A percentile compares a stretch with the other conserved stretches of the same genome.
Conservation (phyloP, 2,888 invertebrate genomes). For the Tipula vernalis region DNA sequence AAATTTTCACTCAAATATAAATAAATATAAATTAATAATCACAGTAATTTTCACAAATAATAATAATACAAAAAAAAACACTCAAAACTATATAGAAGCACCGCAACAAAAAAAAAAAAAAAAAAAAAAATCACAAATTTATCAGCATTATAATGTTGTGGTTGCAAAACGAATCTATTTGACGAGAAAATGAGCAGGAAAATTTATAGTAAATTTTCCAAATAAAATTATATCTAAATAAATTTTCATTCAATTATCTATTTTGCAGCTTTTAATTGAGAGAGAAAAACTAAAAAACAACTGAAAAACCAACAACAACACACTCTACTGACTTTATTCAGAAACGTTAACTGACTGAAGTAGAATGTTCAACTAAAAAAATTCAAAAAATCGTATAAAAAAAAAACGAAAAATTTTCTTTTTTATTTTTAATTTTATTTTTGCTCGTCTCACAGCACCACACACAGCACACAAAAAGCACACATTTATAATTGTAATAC, state of each 20-base stretch:
- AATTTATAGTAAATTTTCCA: background rate
- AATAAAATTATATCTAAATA: background rate
- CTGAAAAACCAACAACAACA: slow-evolving; percentile 5
- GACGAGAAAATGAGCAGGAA: background rate
- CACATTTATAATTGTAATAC: background rate
- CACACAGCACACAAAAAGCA: slow-evolving; percentile 4
- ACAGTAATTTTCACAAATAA: background rate
- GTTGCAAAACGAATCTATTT: background rate
- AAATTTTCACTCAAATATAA: background rate
- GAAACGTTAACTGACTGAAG: slow-evolving; percentile 11
- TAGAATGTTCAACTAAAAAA: slow-evolving; percentile 10
- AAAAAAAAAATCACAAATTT: background rate
- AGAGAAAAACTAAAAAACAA: background rate
- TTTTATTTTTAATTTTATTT: background rate
- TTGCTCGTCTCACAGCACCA: background rate
- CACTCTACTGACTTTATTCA: slow-evolving; percentile 10
- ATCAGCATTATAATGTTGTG: background rate
- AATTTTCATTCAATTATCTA: background rate
- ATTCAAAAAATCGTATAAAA: background rate
- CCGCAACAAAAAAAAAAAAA: too few relatives aligned
- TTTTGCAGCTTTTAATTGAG: slow-evolving; percentile 4
- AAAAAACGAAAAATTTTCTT: background rate
- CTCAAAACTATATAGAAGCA: background rate
- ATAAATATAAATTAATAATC: background rate
- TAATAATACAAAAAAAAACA: background rate